A percentile compares a stretch with the other conserved stretches of the same genome.
Conservation (phyloP, 2,888 invertebrate species). For the Sussaba pulchella region DNA sequence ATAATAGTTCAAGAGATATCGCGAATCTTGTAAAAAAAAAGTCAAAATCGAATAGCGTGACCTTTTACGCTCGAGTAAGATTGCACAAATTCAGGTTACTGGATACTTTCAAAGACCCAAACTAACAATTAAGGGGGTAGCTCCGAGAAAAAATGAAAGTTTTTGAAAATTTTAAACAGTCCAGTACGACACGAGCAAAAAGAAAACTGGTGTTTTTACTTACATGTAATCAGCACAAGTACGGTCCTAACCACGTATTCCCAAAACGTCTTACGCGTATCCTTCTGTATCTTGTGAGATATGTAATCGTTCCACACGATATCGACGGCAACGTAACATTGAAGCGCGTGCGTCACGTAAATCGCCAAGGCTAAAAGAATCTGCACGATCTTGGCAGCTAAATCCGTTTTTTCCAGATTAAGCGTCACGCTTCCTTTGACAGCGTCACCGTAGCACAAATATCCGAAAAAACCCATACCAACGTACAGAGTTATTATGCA, state of each 20-base stretch:
- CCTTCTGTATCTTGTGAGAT: slow-evolving; percentile 86
- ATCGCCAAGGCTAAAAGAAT: slow-evolving; percentile 92
- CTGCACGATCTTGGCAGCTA: slow-evolving; percentile 90
- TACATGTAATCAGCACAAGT: slow-evolving; percentile 94
- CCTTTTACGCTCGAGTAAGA: too few species aligned
- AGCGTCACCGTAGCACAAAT: slow-evolving; percentile 91
- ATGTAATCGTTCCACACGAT: slow-evolving; percentile 95
- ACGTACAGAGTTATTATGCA: slow-evolving; percentile 93
- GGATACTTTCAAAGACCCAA: too few species aligned
- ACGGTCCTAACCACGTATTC: slow-evolving; percentile 92
- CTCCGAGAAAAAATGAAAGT: too few species aligned
- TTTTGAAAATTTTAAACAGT: too few species aligned
- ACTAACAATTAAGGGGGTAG: too few species aligned
- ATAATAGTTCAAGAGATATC: too few species aligned
- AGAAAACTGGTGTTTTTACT: too few species aligned
- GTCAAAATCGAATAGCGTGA: too few species aligned
- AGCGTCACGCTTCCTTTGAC: slow-evolving; percentile 94
- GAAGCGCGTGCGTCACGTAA: slow-evolving; percentile 96
- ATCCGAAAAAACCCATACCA: slow-evolving; percentile 96
- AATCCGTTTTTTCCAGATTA: slow-evolving; percentile 89
- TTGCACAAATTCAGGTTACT: too few species aligned
- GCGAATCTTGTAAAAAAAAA: too few species aligned
- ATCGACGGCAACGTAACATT: slow-evolving; percentile 98
- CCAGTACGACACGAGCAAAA: too few species aligned
- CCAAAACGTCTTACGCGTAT: slow-evolving; percentile 87